A percentile compares a stretch with the other conserved stretches of the same genome.
Conservation (phyloP, 2,888 invertebrate species). For the Drosophila cyrtoloma region DNA sequence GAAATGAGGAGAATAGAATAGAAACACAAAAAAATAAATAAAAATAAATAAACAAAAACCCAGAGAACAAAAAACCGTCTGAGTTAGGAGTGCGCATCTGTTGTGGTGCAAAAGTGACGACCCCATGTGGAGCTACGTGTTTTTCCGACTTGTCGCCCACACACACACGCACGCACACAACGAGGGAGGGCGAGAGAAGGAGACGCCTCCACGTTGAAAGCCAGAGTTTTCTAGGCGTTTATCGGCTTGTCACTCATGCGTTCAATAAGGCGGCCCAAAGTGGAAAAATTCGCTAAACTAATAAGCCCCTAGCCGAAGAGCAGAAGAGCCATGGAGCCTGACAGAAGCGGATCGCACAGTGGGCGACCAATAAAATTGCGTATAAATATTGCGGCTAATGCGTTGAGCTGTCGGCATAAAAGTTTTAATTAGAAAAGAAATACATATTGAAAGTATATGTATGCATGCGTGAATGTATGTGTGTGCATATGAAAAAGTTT, state of each 20-base stretch:
- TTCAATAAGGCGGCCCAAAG: conserved; percentile 38
- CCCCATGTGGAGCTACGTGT: conserved; percentile 50
- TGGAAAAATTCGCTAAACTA: conserved; percentile 52
- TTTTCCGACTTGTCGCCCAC: conserved; percentile 22
- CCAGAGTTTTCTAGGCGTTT: conserved; percentile 35
- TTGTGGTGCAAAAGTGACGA: conserved; percentile 12
- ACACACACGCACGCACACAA: neutral
- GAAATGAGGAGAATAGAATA: conserved; percentile 14
- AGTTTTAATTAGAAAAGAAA: conserved; percentile 67
- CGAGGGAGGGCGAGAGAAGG: neutral
- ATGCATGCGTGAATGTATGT: neutral
- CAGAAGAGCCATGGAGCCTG: neutral
- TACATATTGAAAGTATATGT: neutral
- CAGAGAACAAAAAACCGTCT: conserved; percentile 13
- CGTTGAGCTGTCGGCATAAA: conserved; percentile 44
- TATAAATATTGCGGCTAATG: conserved; percentile 20
- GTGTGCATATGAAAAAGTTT: conserved; percentile 37
- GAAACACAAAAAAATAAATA: conserved; percentile 8
- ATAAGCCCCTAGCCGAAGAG: conserved; percentile 32
- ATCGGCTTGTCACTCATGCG: conserved; percentile 33
- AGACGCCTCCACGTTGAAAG: neutral
- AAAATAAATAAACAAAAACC: neutral
- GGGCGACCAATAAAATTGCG: conserved; percentile 33
- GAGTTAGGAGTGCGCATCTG: conserved; percentile 23
- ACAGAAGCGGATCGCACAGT: conserved; percentile 23